phyloP scores from a whole-genome alignment of 2,113 vertebrate species.

The Anguilla japonica region DNA sequence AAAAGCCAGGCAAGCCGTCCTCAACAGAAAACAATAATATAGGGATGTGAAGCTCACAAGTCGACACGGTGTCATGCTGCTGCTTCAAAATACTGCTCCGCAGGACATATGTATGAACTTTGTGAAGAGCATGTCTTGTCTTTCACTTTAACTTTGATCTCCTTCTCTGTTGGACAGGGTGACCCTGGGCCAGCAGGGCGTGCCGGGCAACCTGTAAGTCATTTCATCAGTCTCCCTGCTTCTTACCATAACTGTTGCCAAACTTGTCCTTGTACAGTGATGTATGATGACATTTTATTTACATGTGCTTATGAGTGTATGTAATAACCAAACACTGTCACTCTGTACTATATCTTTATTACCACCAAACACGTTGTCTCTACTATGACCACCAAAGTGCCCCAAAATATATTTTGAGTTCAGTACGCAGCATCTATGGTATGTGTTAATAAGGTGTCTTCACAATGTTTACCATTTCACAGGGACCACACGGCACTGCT shows the following conservation, averaged over 20 bases:
- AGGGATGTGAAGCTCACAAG: too few species aligned
- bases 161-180: conserved; percentile 56
- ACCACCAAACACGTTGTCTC: not conserved
- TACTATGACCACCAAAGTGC: not conserved
- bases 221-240: not conserved
- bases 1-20: too few species aligned
- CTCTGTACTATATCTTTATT: not conserved
- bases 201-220: conserved; percentile 56
- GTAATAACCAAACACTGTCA: not conserved
- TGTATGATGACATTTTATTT: not conserved
- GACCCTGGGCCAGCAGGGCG: conserved; percentile 48
- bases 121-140: not conserved
- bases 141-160: not conserved
- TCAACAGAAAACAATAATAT: too few species aligned
- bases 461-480: conserved; percentile 18
- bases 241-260: not conserved
- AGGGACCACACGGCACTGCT: conserved; percentile 14
- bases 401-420: not conserved
- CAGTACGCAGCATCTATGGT: not conserved
- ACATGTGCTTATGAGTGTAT: not conserved
- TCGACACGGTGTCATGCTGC: too few species aligned
- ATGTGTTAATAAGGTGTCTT: not conserved
- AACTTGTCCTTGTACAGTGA: too few species aligned
- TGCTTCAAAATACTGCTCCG: too few species aligned
- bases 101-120: too few species aligned